Conservation (phyloP, 2,797 vertebrate species). For the Enteromius viviparus region DNA sequence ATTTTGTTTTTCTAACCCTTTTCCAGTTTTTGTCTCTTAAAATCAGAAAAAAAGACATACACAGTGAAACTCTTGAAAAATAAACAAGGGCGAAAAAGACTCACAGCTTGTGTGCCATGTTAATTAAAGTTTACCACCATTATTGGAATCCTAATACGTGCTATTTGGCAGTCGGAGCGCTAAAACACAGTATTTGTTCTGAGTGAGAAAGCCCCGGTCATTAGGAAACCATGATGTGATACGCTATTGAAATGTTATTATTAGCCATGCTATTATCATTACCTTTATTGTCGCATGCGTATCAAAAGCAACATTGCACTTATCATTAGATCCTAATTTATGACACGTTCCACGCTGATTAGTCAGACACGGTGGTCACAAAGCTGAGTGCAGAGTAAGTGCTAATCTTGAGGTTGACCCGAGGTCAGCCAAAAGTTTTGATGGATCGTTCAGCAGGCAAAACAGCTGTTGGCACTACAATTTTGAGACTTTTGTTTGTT, state of each 20-base stretch:
- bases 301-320: conserved; percentile 70
- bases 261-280: conserved; percentile 70
- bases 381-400: conserved; percentile 50
- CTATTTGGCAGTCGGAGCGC: conserved; percentile 63
- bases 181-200: conserved; percentile 70
- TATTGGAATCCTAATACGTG: conserved; percentile 71
- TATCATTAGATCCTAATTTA: conserved; percentile 67
- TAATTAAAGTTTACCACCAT: conserved; percentile 69
- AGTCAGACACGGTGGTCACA: conserved; percentile 4
- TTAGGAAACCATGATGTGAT: conserved; percentile 69
- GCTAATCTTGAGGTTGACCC: conserved; percentile 19
- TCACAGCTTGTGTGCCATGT: conserved; percentile 55
- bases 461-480: conserved; percentile 6
- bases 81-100: conserved; percentile 35
- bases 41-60: neutral
- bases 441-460: conserved; percentile 4
- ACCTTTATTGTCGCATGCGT: conserved; percentile 68
- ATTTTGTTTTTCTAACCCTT: neutral
- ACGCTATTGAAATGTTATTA: conserved; percentile 68
- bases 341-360: conserved; percentile 52
- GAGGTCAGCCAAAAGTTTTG: neutral
- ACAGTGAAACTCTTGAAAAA: neutral
- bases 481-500: conserved; percentile 5
- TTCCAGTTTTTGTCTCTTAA: neutral
- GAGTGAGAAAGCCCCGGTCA: conserved; percentile 63